Percentiles rank a stretch among this genome's conserved stretches.
Evolutionary conservation across 1,140 invertebrate species (phyloP).

Genomic region (Triops cancriformis): DNA sequence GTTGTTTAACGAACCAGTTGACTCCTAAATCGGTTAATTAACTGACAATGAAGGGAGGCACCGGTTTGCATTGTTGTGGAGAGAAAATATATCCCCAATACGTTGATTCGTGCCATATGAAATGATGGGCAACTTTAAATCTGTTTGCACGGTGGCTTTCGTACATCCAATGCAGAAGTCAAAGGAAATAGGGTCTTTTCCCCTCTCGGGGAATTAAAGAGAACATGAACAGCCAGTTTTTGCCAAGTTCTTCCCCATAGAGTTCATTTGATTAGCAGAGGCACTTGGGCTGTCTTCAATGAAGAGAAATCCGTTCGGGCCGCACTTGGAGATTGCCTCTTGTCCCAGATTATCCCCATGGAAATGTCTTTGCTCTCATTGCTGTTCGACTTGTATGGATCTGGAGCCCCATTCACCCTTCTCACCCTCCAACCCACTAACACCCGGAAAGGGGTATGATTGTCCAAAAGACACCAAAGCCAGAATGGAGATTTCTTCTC

Average conservation of each 20-base stretch:
- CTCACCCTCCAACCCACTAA: not conserved
- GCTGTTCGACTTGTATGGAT: not conserved
- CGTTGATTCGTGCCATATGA: too few relatives aligned
- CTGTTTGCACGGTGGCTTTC: too few relatives aligned
- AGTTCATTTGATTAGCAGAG: slow-evolving; percentile 3
- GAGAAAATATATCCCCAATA: too few relatives aligned
- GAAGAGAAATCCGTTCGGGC: not conserved
- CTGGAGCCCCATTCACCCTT: too few relatives aligned
- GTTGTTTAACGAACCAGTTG: too few relatives aligned
- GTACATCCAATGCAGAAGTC: too few relatives aligned
- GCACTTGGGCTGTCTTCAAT: not conserved
- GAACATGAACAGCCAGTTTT: not conserved
- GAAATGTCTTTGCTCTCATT: not conserved
- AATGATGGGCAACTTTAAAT: too few relatives aligned
- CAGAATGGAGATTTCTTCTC: not conserved
- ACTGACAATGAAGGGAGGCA: too few relatives aligned
- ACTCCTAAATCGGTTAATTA: too few relatives aligned
- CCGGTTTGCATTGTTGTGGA: too few relatives aligned
- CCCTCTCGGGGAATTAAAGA: not conserved
- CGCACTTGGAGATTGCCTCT: slow-evolving; percentile 7
- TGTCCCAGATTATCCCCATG: slow-evolving; percentile 9
- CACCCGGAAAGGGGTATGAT: not conserved
- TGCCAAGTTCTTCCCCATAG: slow-evolving; percentile 3
- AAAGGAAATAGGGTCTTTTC: too few relatives aligned
- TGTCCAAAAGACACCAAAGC: not conserved